These are phyloP conservation scores for Micrastur ruficollis DNA, from an alignment of 2,797 vertebrate species.

Conservation along the genomic window DNA sequence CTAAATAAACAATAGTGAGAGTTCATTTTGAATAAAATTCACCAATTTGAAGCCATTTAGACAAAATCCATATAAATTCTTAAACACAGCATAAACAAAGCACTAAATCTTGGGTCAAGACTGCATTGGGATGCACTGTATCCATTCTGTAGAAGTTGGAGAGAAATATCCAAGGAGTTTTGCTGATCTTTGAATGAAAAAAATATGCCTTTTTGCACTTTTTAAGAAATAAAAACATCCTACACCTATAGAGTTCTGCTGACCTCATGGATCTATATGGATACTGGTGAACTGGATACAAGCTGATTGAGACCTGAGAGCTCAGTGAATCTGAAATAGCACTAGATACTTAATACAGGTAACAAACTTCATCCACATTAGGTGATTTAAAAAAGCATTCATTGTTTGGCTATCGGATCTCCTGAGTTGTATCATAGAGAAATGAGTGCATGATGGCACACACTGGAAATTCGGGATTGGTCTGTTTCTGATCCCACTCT, in stretches of 20 bases:
- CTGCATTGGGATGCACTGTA: neutral
- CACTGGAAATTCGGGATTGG: neutral
- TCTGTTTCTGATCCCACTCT: neutral
- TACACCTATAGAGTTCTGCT: neutral
- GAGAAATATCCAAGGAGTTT: neutral
- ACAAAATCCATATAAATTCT: neutral
- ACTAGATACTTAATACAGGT: neutral
- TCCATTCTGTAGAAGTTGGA: neutral
- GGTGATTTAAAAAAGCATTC: neutral
- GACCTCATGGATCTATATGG: rapidly evolving
- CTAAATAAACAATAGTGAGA: neutral
- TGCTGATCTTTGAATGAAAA: neutral
- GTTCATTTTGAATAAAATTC: neutral
- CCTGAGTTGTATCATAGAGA: neutral
- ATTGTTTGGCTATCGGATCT: neutral
- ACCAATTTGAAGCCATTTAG: neutral
- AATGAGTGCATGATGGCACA: neutral
- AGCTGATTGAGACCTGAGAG: neutral
- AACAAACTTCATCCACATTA: neutral
- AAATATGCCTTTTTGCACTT: neutral
- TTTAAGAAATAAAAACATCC: neutral
- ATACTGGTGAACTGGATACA: neutral
- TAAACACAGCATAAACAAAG: neutral
- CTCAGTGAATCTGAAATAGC: neutral
- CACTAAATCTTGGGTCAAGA: neutral